These are phyloP conservation scores for Diplodus sargus DNA, from an alignment of 2,797 vertebrate genomes.

Conservation along the genomic window DNA sequence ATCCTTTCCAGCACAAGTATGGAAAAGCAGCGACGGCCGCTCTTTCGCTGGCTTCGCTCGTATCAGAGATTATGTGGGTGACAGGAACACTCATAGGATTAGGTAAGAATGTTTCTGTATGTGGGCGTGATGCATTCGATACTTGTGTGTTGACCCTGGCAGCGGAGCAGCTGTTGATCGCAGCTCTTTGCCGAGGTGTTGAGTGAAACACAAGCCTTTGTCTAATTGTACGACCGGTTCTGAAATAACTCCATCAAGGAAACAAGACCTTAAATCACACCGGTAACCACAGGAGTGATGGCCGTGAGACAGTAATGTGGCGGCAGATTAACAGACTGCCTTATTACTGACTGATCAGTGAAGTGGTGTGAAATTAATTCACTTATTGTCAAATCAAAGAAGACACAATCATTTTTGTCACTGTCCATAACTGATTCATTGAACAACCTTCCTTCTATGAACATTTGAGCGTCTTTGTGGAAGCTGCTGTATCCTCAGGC, in stretches of 20 bases:
- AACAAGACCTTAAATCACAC: slow-evolving; percentile 6
- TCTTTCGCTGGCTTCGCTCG: slow-evolving; percentile 69
- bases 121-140: slow-evolving; percentile 48
- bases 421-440: too few species aligned
- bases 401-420: too few species aligned
- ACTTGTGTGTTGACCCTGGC: slow-evolving; percentile 34
- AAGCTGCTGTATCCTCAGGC: too few species aligned
- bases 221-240: slow-evolving; percentile 37
- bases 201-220: slow-evolving; percentile 55
- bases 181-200: slow-evolving; percentile 34
- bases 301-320: not conserved
- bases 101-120: slow-evolving; percentile 70
- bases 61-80: slow-evolving; percentile 78
- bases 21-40: slow-evolving; percentile 73
- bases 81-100: slow-evolving; percentile 78
- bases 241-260: slow-evolving; percentile 50
- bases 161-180: slow-evolving; percentile 54
- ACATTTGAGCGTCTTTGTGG: too few species aligned
- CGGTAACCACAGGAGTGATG: not conserved
- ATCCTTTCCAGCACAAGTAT: slow-evolving; percentile 81
- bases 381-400: too few species aligned
- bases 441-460: too few species aligned
- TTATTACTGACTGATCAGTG: not conserved
- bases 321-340: not conserved
- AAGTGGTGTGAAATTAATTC: too few species aligned